Conservation (phyloP, 2,113 vertebrate genomes). For the Notarius quadriscutis region DNA sequence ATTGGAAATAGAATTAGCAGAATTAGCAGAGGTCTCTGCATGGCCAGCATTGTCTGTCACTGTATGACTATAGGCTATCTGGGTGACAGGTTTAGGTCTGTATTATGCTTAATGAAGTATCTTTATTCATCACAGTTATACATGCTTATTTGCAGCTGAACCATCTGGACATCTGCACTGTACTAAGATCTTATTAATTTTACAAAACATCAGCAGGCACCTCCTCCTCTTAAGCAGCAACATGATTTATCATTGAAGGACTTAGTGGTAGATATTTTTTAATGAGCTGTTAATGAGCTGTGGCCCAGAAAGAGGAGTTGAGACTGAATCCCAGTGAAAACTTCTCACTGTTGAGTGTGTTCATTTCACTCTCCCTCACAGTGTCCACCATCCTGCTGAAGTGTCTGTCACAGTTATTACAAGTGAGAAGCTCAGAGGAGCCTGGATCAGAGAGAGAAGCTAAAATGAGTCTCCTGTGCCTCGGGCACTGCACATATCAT, state of each 20-base stretch:
- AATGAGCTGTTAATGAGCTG: constrained; percentile 15
- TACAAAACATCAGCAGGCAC: not conserved
- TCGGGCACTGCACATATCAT: constrained; percentile 44
- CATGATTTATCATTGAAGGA: not conserved
- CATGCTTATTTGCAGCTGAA: not conserved
- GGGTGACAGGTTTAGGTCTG: not conserved
- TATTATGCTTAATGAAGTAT: not conserved
- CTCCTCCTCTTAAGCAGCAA: not conserved
- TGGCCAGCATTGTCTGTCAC: not conserved
- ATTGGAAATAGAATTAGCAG: not conserved
- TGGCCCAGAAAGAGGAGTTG: not conserved
- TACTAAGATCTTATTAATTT: not conserved
- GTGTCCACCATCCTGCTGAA: constrained; percentile 41
- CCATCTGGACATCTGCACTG: not conserved
- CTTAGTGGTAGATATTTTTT: constrained; percentile 12
- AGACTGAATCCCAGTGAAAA: constrained; percentile 1
- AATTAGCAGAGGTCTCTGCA: not conserved
- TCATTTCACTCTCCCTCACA: not conserved
- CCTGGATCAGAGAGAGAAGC: constrained; percentile 41
- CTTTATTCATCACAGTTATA: not conserved
- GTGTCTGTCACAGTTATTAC: constrained; percentile 48
- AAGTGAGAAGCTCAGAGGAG: constrained; percentile 41
- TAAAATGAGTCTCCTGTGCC: constrained; percentile 42
- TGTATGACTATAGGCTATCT: not conserved
- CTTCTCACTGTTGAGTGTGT: constrained; percentile 7